Evolutionary conservation across 2,113 vertebrate species (phyloP), one percentile per base, ranked within the genome.

Genomic region (Salvelinus sp.): DNA sequence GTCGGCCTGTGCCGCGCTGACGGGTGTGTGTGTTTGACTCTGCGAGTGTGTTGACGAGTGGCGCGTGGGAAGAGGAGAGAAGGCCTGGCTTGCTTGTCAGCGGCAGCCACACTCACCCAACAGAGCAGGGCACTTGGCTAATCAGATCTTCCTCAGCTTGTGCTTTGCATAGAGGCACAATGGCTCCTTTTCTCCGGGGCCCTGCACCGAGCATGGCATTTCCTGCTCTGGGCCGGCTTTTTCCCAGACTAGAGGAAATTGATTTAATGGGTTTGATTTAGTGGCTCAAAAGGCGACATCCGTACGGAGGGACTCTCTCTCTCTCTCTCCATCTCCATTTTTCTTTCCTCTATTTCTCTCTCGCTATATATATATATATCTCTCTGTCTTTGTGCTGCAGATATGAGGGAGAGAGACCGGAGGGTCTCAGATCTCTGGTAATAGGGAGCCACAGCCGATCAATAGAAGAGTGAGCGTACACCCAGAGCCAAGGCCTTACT

Each of bases 171-270:
- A 79, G 66, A 64, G 73, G 63, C 79, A 90, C 87, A 91, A 87
- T 84, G 78, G 79, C 74, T 64, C 82, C 74, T 80, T 72, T 78
- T 83, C 76, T 69, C 60, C 66, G 1, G 67, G 0, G 83, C 83
- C 82, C 74, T 72, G 70, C 9, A 18, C 81, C 69, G 50, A 14
- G 72, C 75, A 81, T 88, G 86, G 84, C 82, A 85, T 86, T 90
- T 91, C 89, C 91, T 90, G 87, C 84, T 84, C 77, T 71, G 83
- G 79, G 77, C 83, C 62, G 80, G 80, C 84, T 85, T 80, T 69
- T 77, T 80, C 38, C 76, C 78, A 84, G 83, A 90, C 92, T 87
- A 90, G 80, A 79, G 84, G 78, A 82, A 91, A 89, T 89, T 88
- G 83, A 90, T 89, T 92, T 82, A 90, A 44, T 88, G 86, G 76